Conservation (phyloP, 2,113 vertebrate species). For the Chrysochloris asiatica region DNA sequence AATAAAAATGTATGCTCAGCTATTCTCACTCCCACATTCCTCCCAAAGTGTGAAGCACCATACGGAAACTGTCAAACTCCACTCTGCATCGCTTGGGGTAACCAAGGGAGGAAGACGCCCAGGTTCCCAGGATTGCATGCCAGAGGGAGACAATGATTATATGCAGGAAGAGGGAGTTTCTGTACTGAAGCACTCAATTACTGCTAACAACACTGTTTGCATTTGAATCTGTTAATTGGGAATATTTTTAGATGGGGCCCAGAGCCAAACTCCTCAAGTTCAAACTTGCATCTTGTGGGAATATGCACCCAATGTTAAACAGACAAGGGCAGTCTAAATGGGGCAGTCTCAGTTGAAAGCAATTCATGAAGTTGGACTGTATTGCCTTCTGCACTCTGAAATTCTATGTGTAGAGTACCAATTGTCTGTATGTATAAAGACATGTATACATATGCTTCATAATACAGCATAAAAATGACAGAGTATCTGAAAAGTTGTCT, state of each 20-base stretch:
- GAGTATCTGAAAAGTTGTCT: not conserved
- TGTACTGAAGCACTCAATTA: not conserved
- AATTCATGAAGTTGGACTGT: not conserved
- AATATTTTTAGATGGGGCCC: conserved; percentile 64
- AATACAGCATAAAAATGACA: not conserved
- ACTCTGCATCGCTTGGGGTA: not conserved
- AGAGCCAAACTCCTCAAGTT: conserved; percentile 14
- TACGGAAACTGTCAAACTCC: conserved; percentile 12
- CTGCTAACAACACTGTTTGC: not conserved
- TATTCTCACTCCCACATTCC: not conserved
- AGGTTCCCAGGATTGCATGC: not conserved
- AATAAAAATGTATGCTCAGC: conserved; percentile 4
- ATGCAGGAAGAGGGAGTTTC: not conserved
- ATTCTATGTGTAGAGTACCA: not conserved
- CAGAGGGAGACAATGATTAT: not conserved
- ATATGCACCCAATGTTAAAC: not conserved
- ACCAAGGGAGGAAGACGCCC: not conserved
- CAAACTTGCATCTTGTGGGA: not conserved
- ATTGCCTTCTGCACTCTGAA: not conserved
- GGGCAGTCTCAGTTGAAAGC: not conserved
- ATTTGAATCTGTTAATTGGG: conserved; percentile 39
- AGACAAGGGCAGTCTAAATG: not conserved
- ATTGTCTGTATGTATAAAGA: not conserved
- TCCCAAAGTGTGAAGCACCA: not conserved
- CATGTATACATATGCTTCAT: not conserved